Evolutionary conservation across 2,797 vertebrate species (phyloP).

Genomic region (Sphaeramia orbicularis): DNA sequence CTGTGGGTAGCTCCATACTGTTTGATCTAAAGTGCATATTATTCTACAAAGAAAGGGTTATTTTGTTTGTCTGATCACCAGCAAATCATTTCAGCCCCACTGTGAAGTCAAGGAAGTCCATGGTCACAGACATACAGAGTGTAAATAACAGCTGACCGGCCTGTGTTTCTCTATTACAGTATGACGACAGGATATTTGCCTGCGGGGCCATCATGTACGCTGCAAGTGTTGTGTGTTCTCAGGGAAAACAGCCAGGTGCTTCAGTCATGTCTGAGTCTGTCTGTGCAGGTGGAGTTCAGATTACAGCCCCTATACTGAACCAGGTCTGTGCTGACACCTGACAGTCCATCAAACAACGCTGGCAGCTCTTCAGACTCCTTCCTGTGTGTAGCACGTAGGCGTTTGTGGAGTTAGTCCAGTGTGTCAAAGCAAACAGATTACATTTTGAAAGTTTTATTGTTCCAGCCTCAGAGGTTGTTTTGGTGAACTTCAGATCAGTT

Average conservation of each 20-base stretch:
- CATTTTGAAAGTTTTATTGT: conserved; percentile 17
- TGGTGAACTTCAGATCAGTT: too few species aligned
- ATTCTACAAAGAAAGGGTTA: too few species aligned
- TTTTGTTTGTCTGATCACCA: too few species aligned
- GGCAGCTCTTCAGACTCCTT: conserved; percentile 8
- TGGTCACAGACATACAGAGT: not conserved
- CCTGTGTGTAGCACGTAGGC: not conserved
- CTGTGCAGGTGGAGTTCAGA: conserved; percentile 36
- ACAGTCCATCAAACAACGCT: conserved; percentile 17
- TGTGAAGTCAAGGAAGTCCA: not conserved
- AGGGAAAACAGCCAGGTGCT: conserved; percentile 23
- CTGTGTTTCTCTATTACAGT: not conserved
- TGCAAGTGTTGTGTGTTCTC: conserved; percentile 16
- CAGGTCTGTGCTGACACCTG: conserved; percentile 20
- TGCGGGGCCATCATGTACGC: conserved; percentile 18
- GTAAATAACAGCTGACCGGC: not conserved
- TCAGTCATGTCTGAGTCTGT: conserved; percentile 1
- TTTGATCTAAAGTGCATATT: too few species aligned
- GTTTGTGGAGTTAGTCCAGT: not conserved
- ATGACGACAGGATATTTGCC: not conserved
- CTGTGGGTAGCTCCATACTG: too few species aligned
- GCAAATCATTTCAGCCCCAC: not conserved
- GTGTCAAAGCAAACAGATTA: conserved; percentile 20
- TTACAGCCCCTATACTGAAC: conserved; percentile 34
- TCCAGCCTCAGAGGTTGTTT: not conserved